Evolutionary conservation across 2,113 vertebrate genomes (phyloP).

Genomic region (Lichenostomus cassidix): DNA sequence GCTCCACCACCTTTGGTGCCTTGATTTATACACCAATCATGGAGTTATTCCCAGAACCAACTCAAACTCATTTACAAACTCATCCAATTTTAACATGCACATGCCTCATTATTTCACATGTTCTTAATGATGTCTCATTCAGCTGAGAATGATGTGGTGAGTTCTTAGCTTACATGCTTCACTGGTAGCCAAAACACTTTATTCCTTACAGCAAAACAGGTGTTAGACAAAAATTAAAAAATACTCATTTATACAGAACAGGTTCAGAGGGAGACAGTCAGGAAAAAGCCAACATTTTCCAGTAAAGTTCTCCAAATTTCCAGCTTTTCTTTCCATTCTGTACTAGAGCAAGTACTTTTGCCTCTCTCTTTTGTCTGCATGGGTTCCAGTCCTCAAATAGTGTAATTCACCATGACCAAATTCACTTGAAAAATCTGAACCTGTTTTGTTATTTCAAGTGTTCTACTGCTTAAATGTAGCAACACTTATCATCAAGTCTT

Average conservation of each 20-base stretch:
- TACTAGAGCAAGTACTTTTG: background rate
- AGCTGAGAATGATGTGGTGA: slow-evolving; percentile 60
- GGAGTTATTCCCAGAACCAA: background rate
- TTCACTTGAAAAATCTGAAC: background rate
- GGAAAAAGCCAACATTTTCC: slow-evolving; percentile 50
- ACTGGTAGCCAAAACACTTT: slow-evolving; percentile 70
- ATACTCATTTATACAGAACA: slow-evolving; percentile 23
- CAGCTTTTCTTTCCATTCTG: background rate
- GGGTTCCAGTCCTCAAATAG: background rate
- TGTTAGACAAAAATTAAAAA: slow-evolving; percentile 64
- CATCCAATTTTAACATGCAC: slow-evolving; percentile 32
- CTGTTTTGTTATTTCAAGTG: background rate
- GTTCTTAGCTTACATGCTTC: slow-evolving; percentile 65
- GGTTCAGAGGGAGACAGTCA: slow-evolving; percentile 33
- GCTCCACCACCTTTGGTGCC: background rate
- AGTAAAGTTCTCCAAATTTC: background rate
- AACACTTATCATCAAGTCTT: accelerated
- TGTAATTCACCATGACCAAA: background rate
- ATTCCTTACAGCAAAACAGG: slow-evolving; percentile 74
- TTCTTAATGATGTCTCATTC: slow-evolving; percentile 57
- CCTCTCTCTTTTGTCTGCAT: background rate
- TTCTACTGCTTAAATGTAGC: background rate
- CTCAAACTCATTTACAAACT: slow-evolving; percentile 31
- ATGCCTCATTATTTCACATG: slow-evolving; percentile 28
- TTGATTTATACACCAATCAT: slow-evolving; percentile 19